Percentiles rank a stretch among this genome's conserved stretches.
Conservation (phyloP, 2,113 vertebrate species). For the Oriolus oriolus region DNA sequence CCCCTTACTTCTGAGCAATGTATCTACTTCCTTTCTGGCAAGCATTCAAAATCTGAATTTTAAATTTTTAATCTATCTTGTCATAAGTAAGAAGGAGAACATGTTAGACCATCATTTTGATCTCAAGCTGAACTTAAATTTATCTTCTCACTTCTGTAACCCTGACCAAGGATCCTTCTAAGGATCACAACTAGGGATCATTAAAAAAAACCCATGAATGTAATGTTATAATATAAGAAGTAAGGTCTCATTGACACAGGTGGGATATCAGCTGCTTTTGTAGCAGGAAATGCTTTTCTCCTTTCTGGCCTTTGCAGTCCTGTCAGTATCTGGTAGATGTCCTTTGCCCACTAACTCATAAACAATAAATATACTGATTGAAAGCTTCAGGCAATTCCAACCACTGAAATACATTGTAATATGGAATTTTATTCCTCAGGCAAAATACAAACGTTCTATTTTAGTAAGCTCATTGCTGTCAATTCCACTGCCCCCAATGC, state of each 20-base stretch:
- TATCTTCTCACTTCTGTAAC: neutral
- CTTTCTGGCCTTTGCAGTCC: neutral
- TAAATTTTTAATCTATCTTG: neutral
- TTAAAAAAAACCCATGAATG: neutral
- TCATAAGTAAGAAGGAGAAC: neutral
- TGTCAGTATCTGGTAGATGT: neutral
- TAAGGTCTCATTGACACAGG: neutral
- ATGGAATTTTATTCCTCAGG: neutral
- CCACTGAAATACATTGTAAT: neutral
- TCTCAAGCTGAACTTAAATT: neutral
- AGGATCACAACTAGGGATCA: neutral
- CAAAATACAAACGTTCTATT: neutral
- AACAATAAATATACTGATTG: neutral
- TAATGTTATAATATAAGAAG: neutral
- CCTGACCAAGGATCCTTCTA: neutral
- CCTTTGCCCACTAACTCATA: neutral
- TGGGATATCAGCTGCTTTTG: neutral
- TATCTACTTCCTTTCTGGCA: neutral
- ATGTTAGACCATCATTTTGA: neutral
- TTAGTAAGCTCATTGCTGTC: neutral
- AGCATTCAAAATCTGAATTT: neutral
- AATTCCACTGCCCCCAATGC: neutral
- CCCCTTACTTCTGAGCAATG: neutral
- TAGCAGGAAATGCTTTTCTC: neutral
- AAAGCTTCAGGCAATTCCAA: neutral